A percentile compares a stretch with the other conserved stretches of the same genome.
Evolutionary conservation across 2,797 vertebrate species (phyloP).

Genomic region (Oceanodroma leucorhoa): DNA sequence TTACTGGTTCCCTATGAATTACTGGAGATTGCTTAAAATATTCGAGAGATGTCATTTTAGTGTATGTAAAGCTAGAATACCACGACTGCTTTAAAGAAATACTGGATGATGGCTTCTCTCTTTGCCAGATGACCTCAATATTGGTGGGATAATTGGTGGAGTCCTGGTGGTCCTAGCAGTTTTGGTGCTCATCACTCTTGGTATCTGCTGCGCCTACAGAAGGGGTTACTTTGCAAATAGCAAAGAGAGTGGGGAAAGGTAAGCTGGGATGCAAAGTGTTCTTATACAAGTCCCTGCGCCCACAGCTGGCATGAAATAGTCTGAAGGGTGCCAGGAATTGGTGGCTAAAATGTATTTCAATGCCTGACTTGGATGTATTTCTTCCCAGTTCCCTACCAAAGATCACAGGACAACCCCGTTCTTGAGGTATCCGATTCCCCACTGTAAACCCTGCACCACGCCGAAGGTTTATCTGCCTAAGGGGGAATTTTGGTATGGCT

Average conservation of each 20-base stretch:
- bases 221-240: slow-evolving; percentile 87
- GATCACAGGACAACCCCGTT: not conserved
- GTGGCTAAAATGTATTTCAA: not conserved
- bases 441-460: not conserved
- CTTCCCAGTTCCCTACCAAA: not conserved
- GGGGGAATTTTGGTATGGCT: not conserved
- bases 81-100: not conserved
- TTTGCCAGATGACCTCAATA: slow-evolving; percentile 89
- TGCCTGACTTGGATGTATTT: not conserved
- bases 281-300: not conserved
- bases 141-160: slow-evolving; percentile 89
- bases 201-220: slow-evolving; percentile 88
- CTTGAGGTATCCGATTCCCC: not conserved
- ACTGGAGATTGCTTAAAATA: not conserved
- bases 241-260: slow-evolving; percentile 87
- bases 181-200: slow-evolving; percentile 79
- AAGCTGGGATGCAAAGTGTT: not conserved
- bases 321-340: not conserved
- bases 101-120: not conserved
- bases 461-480: not conserved
- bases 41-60: not conserved
- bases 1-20: not conserved
- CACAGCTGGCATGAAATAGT: not conserved
- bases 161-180: slow-evolving; percentile 82
- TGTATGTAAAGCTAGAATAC: not conserved